Conservation (phyloP, 2,888 invertebrate species). For the Adelphocoris suturalis region DNA sequence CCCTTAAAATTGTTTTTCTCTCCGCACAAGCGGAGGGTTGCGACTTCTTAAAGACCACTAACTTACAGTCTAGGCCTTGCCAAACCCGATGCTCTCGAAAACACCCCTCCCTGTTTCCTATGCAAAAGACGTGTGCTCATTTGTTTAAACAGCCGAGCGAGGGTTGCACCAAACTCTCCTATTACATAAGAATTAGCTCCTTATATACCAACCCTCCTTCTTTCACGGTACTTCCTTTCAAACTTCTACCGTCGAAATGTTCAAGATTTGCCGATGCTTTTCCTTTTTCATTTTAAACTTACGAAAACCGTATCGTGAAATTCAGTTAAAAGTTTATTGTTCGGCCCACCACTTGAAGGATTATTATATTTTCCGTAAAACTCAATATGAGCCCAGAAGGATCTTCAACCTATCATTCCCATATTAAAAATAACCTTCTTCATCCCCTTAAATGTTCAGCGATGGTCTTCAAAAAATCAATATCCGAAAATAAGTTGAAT, state of each 20-base stretch:
- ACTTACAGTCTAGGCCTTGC: constrained; percentile 46
- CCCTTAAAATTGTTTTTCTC: constrained; percentile 48
- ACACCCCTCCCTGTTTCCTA: constrained; percentile 60
- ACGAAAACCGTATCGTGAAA: too few relatives aligned
- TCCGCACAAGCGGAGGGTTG: background rate
- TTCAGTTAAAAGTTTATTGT: too few relatives aligned
- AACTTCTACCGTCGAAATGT: background rate
- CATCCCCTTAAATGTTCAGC: too few relatives aligned
- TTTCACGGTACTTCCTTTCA: background rate
- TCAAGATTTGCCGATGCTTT: background rate
- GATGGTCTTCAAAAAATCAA: too few relatives aligned
- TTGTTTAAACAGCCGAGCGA: constrained; percentile 54
- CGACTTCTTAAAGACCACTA: constrained; percentile 55
- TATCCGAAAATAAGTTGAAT: too few relatives aligned
- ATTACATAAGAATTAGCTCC: constrained; percentile 69
- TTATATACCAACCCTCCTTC: constrained; percentile 52
- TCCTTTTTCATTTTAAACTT: background rate
- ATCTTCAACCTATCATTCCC: too few relatives aligned
- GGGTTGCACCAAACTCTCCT: constrained; percentile 55
- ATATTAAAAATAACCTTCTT: too few relatives aligned
- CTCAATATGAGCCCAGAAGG: too few relatives aligned
- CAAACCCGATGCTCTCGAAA: constrained; percentile 17
- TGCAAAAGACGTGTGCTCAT: constrained; percentile 68
- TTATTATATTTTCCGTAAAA: too few relatives aligned
- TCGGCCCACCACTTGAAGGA: too few relatives aligned